Conservation (phyloP, 2,113 vertebrate species). For the Spea multiplicata region DNA sequence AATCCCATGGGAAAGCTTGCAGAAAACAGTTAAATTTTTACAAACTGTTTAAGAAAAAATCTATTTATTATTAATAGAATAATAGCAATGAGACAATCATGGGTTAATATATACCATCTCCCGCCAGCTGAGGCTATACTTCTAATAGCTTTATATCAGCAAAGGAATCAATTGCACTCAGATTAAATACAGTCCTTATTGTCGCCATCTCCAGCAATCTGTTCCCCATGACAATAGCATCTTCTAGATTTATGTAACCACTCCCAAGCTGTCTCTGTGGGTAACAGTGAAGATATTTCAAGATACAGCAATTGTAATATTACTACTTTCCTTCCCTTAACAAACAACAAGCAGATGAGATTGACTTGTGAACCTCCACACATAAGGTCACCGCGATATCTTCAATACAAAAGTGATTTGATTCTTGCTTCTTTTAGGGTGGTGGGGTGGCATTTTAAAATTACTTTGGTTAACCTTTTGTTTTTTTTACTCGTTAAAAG, state of each 20-base stretch:
- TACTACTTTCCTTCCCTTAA: slow-evolving; percentile 17
- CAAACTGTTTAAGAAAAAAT: too few species aligned
- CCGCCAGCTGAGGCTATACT: slow-evolving; percentile 58
- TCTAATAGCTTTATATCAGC: slow-evolving; percentile 68
- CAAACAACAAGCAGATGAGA: slow-evolving; percentile 40
- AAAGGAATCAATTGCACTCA: slow-evolving; percentile 79
- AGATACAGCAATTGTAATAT: slow-evolving; percentile 29
- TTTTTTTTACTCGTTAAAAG: slow-evolving; percentile 67
- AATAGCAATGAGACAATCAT: too few species aligned
- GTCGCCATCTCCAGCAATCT: slow-evolving; percentile 71
- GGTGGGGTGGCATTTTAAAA: slow-evolving; percentile 1
- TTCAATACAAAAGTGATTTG: slow-evolving; percentile 40
- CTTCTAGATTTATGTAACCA: slow-evolving; percentile 61
- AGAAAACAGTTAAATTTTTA: too few species aligned
- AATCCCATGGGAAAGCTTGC: too few species aligned
- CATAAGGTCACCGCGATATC: slow-evolving; percentile 41
- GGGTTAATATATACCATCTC: slow-evolving; percentile 12
- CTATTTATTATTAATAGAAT: too few species aligned
- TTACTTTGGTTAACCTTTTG: slow-evolving; percentile 17
- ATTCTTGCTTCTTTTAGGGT: slow-evolving; percentile 57
- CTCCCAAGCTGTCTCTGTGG: slow-evolving; percentile 54
- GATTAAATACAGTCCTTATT: slow-evolving; percentile 77
- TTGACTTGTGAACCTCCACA: slow-evolving; percentile 34
- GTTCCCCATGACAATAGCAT: slow-evolving; percentile 67
- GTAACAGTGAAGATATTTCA: slow-evolving; percentile 51